Conservation (phyloP, 2,113 vertebrate species). For the Illadopsis cleaveri region DNA sequence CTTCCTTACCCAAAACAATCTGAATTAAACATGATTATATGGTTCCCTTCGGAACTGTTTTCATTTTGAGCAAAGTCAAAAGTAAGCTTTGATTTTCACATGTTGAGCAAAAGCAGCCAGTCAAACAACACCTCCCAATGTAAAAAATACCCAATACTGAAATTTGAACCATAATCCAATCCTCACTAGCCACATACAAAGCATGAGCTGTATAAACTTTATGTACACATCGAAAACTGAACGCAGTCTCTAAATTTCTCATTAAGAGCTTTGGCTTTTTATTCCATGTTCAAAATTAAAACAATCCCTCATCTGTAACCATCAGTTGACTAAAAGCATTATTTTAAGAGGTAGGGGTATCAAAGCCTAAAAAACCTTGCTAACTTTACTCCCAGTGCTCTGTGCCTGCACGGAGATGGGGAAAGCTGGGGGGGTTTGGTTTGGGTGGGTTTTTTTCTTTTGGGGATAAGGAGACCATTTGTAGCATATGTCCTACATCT, state of each 20-base stretch:
- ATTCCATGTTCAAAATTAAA: neutral
- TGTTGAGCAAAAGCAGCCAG: neutral
- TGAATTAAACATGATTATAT: neutral
- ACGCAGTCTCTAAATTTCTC: neutral
- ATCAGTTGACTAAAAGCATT: neutral
- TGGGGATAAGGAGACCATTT: conserved; percentile 18
- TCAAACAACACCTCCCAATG: neutral
- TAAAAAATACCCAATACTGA: neutral
- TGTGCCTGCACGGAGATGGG: neutral
- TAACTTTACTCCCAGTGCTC: neutral
- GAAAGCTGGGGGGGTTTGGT: neutral
- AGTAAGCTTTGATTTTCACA: neutral
- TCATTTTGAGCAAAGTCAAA: neutral
- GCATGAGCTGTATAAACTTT: neutral
- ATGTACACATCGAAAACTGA: neutral
- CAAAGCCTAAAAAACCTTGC: neutral
- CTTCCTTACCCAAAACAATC: neutral
- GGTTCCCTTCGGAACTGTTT: neutral
- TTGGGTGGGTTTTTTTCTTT: neutral
- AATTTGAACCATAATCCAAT: neutral
- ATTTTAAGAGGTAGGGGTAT: neutral
- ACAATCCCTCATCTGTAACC: neutral
- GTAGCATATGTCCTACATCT: conserved; percentile 53
- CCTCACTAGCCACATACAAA: neutral
- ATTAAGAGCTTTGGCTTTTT: neutral